A percentile compares a stretch with the other conserved stretches of the same genome.
These are phyloP conservation scores for Phaethornis superciliosus DNA, from an alignment of 2,113 vertebrate genomes.

Conservation along the genomic window DNA sequence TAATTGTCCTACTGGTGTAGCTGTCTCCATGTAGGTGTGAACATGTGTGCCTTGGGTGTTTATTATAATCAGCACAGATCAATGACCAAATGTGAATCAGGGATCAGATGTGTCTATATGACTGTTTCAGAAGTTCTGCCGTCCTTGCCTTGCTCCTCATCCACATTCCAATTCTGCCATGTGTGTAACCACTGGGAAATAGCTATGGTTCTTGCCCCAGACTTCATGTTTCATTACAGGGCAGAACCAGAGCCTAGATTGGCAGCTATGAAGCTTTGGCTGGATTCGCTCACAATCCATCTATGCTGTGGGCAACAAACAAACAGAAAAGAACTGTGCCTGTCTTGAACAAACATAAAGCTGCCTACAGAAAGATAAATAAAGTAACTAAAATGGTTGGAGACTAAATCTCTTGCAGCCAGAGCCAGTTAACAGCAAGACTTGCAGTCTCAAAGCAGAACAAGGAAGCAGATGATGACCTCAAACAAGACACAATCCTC, in stretches of 20 bases:
- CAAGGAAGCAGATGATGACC: not conserved
- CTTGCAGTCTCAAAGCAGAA: not conserved
- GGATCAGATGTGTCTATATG: rapidly evolving
- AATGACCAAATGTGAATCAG: not conserved
- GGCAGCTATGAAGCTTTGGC: not conserved
- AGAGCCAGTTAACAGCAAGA: not conserved
- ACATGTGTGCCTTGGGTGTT: rapidly evolving
- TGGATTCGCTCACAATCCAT: not conserved
- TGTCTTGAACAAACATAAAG: not conserved
- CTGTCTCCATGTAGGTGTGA: not conserved
- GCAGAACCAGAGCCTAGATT: not conserved
- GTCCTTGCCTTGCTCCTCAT: not conserved
- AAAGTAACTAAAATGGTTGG: not conserved
- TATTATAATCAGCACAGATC: not conserved
- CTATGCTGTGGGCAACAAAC: not conserved
- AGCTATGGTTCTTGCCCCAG: not conserved
- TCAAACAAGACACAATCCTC: not conserved
- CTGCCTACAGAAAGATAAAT: not conserved
- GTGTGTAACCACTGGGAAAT: not conserved
- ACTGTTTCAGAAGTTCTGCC: not conserved
- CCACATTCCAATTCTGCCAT: rapidly evolving
- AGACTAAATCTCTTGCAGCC: not conserved
- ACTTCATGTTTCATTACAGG: not conserved
- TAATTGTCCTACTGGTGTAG: not conserved
- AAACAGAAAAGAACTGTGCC: not conserved